These are phyloP conservation scores for Notolabrus celidotus DNA, from an alignment of 2,797 vertebrate species.

Conservation along the genomic window DNA sequence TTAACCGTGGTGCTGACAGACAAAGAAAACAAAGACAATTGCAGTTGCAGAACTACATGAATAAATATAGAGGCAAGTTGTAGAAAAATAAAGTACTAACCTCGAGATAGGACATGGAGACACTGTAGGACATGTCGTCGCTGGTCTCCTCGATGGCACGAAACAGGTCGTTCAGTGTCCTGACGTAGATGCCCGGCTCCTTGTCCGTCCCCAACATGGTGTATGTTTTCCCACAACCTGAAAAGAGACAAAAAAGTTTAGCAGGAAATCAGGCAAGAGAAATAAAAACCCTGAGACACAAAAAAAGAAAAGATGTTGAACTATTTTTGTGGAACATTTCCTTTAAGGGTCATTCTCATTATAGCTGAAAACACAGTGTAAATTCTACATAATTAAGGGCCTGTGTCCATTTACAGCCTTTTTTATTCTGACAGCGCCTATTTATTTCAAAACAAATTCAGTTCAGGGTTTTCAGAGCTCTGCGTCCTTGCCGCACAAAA, in stretches of 20 bases:
- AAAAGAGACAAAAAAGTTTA: background rate
- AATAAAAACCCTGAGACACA: too few relatives aligned
- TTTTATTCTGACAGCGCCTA: too few relatives aligned
- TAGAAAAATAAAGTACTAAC: slow-evolving; percentile 65
- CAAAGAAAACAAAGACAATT: background rate
- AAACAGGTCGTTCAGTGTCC: slow-evolving; percentile 92
- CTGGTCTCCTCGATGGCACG: slow-evolving; percentile 92
- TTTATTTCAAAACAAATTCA: background rate
- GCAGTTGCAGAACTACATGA: background rate
- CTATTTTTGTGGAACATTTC: too few relatives aligned
- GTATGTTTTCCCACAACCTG: slow-evolving; percentile 96
- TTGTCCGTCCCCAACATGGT: slow-evolving; percentile 95
- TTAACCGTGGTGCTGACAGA: slow-evolving; percentile 6
- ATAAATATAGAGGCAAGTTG: background rate
- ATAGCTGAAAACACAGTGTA: too few relatives aligned
- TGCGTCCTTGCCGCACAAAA: too few relatives aligned
- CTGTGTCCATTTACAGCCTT: too few relatives aligned
- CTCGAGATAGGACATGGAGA: slow-evolving; percentile 96
- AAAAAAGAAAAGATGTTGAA: too few relatives aligned
- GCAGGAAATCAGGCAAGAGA: too few relatives aligned
- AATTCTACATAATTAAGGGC: too few relatives aligned
- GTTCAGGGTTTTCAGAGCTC: too few relatives aligned
- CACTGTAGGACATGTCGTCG: slow-evolving; percentile 90
- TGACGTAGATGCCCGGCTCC: slow-evolving; percentile 93
- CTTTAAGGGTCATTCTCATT: too few relatives aligned